Conservation (phyloP, 2,888 invertebrate species). For the Rutpela maculata region DNA sequence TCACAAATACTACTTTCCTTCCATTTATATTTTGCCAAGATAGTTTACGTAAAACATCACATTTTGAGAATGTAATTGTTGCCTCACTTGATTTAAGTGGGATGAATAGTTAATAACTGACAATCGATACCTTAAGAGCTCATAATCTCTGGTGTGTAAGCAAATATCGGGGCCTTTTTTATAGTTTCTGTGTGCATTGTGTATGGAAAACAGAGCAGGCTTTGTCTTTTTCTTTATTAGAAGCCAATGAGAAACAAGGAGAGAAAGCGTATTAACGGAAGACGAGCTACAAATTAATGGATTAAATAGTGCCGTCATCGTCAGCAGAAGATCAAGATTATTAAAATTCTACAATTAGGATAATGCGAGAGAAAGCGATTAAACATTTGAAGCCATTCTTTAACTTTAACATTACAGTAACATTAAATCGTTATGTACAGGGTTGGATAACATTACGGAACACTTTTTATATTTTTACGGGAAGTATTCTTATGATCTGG, state of each 20-base stretch:
- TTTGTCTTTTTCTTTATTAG: constrained; percentile 61
- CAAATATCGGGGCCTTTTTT: constrained; percentile 57
- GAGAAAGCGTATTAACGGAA: constrained; percentile 52
- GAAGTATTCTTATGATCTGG: too few species aligned
- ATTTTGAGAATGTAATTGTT: constrained; percentile 44
- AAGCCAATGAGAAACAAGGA: constrained; percentile 54
- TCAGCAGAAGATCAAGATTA: constrained; percentile 62
- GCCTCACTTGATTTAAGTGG: constrained; percentile 45
- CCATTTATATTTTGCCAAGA: background rate
- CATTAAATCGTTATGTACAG: background rate
- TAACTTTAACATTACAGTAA: background rate
- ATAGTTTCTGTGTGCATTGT: constrained; percentile 57
- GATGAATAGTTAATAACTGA: constrained; percentile 54
- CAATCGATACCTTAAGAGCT: constrained; percentile 57
- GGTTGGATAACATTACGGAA: too few species aligned
- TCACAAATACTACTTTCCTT: background rate
- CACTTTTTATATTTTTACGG: too few species aligned
- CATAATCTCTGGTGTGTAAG: constrained; percentile 53
- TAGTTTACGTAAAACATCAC: constrained; percentile 8
- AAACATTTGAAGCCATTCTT: background rate
- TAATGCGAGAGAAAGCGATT: constrained; percentile 30
- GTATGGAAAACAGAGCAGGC: constrained; percentile 50
- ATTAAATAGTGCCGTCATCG: constrained; percentile 57
- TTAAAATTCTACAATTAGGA: constrained; percentile 56
- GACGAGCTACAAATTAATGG: constrained; percentile 60